Conservation (phyloP, 2,888 invertebrate species). For the Drosophila suboccidentalis region DNA sequence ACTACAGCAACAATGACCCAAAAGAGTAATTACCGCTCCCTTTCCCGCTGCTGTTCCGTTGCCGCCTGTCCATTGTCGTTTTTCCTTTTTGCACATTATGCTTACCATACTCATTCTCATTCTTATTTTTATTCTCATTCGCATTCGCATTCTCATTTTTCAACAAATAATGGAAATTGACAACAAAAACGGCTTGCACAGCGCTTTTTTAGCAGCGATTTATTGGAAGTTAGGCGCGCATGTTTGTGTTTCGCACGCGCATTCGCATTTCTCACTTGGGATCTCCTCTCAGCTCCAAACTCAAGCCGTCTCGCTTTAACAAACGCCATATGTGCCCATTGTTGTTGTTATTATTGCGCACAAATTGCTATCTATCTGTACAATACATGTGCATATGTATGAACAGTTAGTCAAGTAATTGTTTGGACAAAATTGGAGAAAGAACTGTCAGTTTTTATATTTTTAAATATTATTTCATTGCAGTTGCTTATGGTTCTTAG, state of each 20-base stretch:
- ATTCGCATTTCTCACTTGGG: slow-evolving; percentile 45
- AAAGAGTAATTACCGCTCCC: slow-evolving; percentile 45
- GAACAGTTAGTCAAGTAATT: neutral
- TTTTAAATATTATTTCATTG: no score
- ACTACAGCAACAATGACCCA: slow-evolving; percentile 40
- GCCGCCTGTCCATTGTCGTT: slow-evolving; percentile 7
- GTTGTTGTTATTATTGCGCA: slow-evolving; percentile 36
- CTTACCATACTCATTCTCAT: slow-evolving; percentile 24
- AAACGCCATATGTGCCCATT: slow-evolving; percentile 9
- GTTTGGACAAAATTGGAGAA: neutral
- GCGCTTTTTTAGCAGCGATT: slow-evolving; percentile 47
- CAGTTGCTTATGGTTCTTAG: neutral
- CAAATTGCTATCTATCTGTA: slow-evolving; percentile 43
- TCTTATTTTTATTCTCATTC: slow-evolving; percentile 2
- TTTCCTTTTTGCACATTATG: slow-evolving; percentile 27
- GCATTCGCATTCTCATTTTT: slow-evolving; percentile 33
- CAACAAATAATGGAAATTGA: slow-evolving; percentile 44
- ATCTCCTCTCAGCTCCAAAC: slow-evolving; percentile 28
- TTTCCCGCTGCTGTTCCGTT: neutral
- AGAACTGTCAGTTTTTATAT: no score
- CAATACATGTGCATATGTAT: neutral
- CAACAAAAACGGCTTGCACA: slow-evolving; percentile 26
- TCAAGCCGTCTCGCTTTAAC: slow-evolving; percentile 36
- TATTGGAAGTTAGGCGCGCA: slow-evolving; percentile 63
- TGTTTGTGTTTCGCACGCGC: slow-evolving; percentile 70